phyloP scores from a whole-genome alignment of 1,140 invertebrate genomes.

The Triops cancriformis region DNA sequence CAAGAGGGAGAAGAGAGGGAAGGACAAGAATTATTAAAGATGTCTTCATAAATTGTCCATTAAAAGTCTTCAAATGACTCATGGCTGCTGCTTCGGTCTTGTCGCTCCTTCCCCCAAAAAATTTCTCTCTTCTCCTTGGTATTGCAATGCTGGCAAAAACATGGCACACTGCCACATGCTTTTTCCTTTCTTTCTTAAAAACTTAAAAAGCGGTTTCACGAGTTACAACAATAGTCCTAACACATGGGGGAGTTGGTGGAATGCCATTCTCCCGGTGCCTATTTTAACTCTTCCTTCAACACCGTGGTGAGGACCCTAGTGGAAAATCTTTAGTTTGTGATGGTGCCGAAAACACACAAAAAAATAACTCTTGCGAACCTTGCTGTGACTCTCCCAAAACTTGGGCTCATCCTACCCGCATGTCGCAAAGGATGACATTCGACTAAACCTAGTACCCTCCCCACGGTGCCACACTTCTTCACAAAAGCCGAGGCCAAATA shows the following conservation, averaged over 20 bases:
- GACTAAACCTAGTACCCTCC: neutral
- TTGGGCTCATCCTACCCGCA: neutral
- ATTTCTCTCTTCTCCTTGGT: neutral
- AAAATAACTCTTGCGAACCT: neutral
- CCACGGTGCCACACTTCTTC: neutral
- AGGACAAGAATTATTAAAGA: neutral
- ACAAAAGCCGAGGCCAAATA: neutral
- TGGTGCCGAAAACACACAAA: neutral
- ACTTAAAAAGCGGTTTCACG: neutral
- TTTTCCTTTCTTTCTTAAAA: neutral
- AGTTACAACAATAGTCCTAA: neutral
- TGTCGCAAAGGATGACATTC: neutral
- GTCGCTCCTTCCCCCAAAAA: neutral
- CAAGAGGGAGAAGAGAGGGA: neutral
- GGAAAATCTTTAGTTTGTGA: neutral
- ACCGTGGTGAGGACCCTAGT: neutral
- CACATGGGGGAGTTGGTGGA: neutral
- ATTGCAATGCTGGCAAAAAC: neutral
- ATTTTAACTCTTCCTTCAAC: conserved; percentile 14
- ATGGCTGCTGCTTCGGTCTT: neutral
- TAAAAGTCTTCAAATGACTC: conserved; percentile 14
- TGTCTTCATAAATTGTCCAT: conserved; percentile 10
- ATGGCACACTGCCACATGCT: neutral
- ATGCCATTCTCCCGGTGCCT: conserved; percentile 4
- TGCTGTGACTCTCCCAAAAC: neutral